Conservation (phyloP, 2,797 vertebrate genomes). For the Philypnodon macrostomus region DNA sequence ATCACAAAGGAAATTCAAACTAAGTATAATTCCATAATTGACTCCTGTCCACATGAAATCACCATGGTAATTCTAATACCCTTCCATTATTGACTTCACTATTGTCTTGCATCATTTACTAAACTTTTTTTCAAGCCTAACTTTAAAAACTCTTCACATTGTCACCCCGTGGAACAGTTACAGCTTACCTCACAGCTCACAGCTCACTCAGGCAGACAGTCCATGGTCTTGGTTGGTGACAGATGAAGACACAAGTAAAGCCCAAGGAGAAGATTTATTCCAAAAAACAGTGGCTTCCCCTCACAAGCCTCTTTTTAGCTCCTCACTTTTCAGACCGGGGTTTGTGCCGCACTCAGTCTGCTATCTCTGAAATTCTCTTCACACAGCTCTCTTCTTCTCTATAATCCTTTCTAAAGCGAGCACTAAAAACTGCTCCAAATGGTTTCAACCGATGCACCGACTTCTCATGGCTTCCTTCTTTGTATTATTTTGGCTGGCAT, state of each 20-base stretch:
- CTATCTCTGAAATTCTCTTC: slow-evolving; percentile 72
- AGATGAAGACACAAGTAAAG: slow-evolving; percentile 53
- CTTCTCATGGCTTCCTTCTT: slow-evolving; percentile 72
- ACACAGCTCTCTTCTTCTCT: slow-evolving; percentile 61
- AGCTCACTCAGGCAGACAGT: slow-evolving; percentile 50
- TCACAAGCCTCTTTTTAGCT: slow-evolving; percentile 57
- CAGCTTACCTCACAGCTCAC: slow-evolving; percentile 66
- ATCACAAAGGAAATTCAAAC: too few relatives aligned
- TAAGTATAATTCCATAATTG: too few relatives aligned
- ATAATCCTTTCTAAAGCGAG: slow-evolving; percentile 69
- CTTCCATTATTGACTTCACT: too few relatives aligned
- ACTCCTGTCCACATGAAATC: too few relatives aligned
- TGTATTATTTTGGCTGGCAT: slow-evolving; percentile 72
- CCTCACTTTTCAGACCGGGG: slow-evolving; percentile 49
- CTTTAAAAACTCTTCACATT: slow-evolving; percentile 30
- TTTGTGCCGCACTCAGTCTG: slow-evolving; percentile 53
- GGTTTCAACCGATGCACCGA: slow-evolving; percentile 59
- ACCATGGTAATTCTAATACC: too few relatives aligned
- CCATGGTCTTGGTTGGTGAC: slow-evolving; percentile 48
- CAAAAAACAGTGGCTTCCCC: slow-evolving; percentile 41
- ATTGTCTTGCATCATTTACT: too few relatives aligned
- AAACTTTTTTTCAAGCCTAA: slow-evolving; percentile 36
- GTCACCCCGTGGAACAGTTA: slow-evolving; percentile 29
- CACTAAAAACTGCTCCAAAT: slow-evolving; percentile 66
- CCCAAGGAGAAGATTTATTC: slow-evolving; percentile 41